phyloP scores from a whole-genome alignment of 2,113 vertebrate genomes.

The Pyrgilauda ruficollis region DNA sequence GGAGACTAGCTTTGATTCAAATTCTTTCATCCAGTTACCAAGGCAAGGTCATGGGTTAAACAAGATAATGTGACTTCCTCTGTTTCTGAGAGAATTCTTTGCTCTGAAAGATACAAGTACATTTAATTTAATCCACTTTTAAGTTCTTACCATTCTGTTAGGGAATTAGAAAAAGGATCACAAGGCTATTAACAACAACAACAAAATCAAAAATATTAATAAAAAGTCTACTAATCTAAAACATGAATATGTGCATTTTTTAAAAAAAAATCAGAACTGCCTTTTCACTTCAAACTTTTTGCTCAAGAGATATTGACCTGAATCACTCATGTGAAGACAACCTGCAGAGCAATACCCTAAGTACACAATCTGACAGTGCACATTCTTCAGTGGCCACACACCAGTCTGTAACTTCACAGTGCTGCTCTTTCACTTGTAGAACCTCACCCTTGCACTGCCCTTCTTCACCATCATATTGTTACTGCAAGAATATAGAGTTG shows the following conservation, averaged over 20 bases:
- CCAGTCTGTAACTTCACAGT: not conserved
- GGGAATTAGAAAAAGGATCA: not conserved
- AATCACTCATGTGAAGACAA: not conserved
- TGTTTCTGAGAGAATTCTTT: not conserved
- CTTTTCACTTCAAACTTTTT: not conserved
- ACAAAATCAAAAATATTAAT: not conserved
- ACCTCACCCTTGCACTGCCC: not conserved
- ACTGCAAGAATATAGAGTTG: not conserved
- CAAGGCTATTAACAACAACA: not conserved
- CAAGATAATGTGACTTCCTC: not conserved
- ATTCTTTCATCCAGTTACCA: not conserved
- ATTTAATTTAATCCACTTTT: not conserved
- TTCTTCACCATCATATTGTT: not conserved
- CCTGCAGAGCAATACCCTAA: not conserved
- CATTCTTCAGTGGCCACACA: not conserved
- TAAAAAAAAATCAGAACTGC: not conserved
- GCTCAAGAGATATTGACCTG: not conserved
- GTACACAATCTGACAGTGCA: not conserved
- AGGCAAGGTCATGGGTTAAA: not conserved
- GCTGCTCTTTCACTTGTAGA: not conserved
- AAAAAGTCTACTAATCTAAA: not conserved
- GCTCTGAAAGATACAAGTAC: not conserved
- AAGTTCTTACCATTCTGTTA: not conserved
- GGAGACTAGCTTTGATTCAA: not conserved
- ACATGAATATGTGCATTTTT: rapidly evolving